Base-by-base conservation (phyloP, 2,888 invertebrate genomes). In the Ennomos erosarius region DNA sequence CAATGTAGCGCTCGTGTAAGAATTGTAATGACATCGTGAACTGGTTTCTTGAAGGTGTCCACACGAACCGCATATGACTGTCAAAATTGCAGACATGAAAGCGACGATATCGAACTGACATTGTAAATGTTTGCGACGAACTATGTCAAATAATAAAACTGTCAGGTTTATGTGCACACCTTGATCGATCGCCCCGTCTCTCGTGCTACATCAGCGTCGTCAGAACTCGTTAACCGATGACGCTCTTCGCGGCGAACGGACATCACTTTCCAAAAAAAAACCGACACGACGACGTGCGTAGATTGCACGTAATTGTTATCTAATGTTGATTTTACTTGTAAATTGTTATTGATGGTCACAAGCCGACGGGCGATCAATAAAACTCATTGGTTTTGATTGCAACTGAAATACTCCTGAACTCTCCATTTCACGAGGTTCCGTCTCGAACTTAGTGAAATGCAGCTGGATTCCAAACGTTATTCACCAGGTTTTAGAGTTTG, bases 131-230 rank as follows among this genome's bases (percentile, higher is more conserved):
- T 82, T 71, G 64, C 62, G 59, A 66, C 68, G 64, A 69, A 71
- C 67, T 76, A 76, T 75, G 70, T 78, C 79, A 88, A 88, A 86
- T 86, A 87, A 80, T 84, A 82, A 86, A 87, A 74, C 68, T 77
- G 84, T 82, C 84, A 71, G 69, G 75, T 74, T 81, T 83, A 75
- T 84, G 77, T 83, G 82, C 80, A 83, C 82, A 81, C 68, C 70
- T 71, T 81, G 83, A 88, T 84, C 72, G 88, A 88, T 87, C 68
- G 75, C 76, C 62, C 71, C 79, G 77, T 78, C 74, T 79, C 74
- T 73, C 70, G 75, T 64, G 65, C 63, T 62, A 42, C 57, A 58
- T 59, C 42, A 34, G 42, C 57, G 57, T 58, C 42, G 40, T 39
- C 54, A 60, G 58, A 68, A 69, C 70, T 67, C 67, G 68, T 64